phyloP scores from a whole-genome alignment of 2,888 invertebrate genomes.

The Melinaea menophilus region DNA sequence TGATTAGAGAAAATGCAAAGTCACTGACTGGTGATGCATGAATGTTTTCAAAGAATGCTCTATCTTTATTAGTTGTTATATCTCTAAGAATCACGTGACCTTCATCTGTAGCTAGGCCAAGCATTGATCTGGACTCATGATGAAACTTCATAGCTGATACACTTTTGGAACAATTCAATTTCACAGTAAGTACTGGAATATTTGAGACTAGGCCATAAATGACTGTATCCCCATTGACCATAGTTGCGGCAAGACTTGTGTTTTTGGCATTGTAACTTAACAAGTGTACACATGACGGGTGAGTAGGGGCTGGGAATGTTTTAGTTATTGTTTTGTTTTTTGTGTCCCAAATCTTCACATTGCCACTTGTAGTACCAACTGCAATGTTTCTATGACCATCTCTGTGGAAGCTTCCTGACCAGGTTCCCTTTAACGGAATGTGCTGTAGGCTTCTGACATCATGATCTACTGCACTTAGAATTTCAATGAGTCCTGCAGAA shows the following conservation, averaged over 20 bases:
- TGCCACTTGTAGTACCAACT: conserved; percentile 67
- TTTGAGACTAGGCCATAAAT: conserved; percentile 73
- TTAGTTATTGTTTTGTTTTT: conserved; percentile 68
- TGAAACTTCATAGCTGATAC: conserved; percentile 73
- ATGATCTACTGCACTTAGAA: conserved; percentile 63
- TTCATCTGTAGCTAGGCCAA: conserved; percentile 74
- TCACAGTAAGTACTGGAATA: conserved; percentile 65
- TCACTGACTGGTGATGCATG: conserved; percentile 79
- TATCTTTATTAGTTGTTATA: conserved; percentile 67
- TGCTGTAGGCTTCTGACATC: conserved; percentile 68
- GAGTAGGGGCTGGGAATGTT: conserved; percentile 62
- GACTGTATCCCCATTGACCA: conserved; percentile 71
- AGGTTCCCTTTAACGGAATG: conserved; percentile 67
- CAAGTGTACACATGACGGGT: conserved; percentile 59
- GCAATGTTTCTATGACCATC: conserved; percentile 69
- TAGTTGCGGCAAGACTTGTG: conserved; percentile 66
- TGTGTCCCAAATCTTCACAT: conserved; percentile 73
- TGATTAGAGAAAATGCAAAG: conserved; percentile 74
- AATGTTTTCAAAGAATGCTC: conserved; percentile 66
- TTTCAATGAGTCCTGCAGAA: conserved; percentile 65
- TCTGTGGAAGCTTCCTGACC: conserved; percentile 69
- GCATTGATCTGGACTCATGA: conserved; percentile 62
- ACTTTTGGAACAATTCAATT: conserved; percentile 61
- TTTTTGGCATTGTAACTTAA: conserved; percentile 72
- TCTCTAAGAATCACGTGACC: conserved; percentile 69